phyloP scores from a whole-genome alignment of 1,140 invertebrate genomes.

The Lasioglossum albipes region DNA sequence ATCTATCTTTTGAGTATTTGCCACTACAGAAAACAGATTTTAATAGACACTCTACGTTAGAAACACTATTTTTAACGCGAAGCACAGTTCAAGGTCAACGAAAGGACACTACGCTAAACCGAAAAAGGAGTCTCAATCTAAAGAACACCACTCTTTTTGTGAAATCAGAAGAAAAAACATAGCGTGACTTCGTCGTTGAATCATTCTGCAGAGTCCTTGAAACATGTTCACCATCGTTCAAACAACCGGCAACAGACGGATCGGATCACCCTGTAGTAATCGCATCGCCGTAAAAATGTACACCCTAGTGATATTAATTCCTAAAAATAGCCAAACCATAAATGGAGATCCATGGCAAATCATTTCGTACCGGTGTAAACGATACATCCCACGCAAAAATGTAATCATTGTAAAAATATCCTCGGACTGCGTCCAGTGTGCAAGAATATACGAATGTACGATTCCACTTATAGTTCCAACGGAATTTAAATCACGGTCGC shows the following conservation, averaged over 20 bases:
- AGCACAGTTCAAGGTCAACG: not conserved
- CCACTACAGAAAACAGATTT: not conserved
- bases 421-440: constrained; percentile 5
- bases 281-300: constrained; percentile 60
- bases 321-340: constrained; percentile 54
- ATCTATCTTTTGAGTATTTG: not conserved
- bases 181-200: not conserved
- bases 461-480: constrained; percentile 30
- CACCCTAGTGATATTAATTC: constrained; percentile 60
- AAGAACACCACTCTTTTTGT: too few species aligned
- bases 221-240: not conserved
- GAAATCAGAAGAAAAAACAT: not conserved
- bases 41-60: not conserved
- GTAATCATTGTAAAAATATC: constrained; percentile 38
- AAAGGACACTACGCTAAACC: not conserved
- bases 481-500: constrained; percentile 22
- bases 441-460: constrained; percentile 23
- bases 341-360: constrained; percentile 61
- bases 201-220: not conserved
- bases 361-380: constrained; percentile 44
- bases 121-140: not conserved
- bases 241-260: not conserved
- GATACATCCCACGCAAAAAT: constrained; percentile 25
- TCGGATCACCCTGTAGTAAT: constrained; percentile 1
- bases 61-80: not conserved